Percentiles rank a stretch among this genome's conserved stretches.
Evolutionary conservation across 1,140 invertebrate species (phyloP).

Genomic region (Palaemon carinicauda): DNA sequence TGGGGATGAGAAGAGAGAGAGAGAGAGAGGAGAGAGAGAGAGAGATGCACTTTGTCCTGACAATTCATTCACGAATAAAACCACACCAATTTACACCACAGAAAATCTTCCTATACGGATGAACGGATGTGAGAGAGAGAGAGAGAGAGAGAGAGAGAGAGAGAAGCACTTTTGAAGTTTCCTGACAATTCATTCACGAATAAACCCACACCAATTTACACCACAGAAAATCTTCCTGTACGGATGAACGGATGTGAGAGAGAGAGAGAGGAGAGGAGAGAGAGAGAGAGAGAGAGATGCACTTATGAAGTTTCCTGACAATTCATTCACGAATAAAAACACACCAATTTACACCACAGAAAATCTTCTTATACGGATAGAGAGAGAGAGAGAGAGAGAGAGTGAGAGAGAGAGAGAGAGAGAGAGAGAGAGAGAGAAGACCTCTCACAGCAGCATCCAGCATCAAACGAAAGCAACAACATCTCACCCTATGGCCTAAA

Average conservation of each 20-base stretch:
- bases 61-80: no score
- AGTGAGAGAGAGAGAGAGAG: background rate
- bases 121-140: background rate
- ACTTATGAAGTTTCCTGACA: no score
- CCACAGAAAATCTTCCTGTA: background rate
- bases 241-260: background rate
- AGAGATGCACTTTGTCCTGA: no score
- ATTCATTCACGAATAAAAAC: background rate
- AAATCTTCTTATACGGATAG: background rate
- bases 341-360: no score
- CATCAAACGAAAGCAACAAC: background rate
- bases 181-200: no score
- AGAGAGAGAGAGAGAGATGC: no score
- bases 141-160: background rate
- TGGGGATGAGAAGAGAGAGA: no score
- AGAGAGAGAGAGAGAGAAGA: background rate
- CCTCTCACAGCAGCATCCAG: background rate
- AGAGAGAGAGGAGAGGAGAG: background rate
- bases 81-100: background rate
- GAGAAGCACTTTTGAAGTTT: no score
- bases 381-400: background rate
- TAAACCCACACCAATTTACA: no score
- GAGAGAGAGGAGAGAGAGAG: no score
- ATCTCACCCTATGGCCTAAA: constrained; percentile 29
- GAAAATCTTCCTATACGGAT: no score